Conservation (phyloP, 2,797 vertebrate species). For the Phalanger gymnotis region DNA sequence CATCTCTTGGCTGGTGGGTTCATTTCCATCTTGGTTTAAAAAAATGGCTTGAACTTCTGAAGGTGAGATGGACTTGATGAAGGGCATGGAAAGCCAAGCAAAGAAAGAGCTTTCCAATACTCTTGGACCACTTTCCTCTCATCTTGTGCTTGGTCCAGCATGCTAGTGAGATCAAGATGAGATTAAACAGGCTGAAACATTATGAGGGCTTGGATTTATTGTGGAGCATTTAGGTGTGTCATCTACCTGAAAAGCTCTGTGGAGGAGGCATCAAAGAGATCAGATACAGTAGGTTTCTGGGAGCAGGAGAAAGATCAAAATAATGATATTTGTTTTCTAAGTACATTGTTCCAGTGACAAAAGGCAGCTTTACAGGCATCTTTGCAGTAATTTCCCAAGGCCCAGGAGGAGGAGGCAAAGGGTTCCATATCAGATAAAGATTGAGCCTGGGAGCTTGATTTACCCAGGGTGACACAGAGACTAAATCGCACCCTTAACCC, state of each 20-base stretch:
- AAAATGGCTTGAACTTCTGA: constrained; percentile 70
- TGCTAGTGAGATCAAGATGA: constrained; percentile 28
- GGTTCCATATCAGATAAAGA: background rate
- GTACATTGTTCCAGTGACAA: constrained; percentile 23
- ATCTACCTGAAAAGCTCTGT: constrained; percentile 65
- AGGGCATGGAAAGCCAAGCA: constrained; percentile 50
- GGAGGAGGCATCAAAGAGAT: constrained; percentile 74
- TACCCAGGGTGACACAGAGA: background rate
- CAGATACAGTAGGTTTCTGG: constrained; percentile 71
- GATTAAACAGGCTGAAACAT: constrained; percentile 72
- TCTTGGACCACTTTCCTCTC: constrained; percentile 66
- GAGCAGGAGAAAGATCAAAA: constrained; percentile 57
- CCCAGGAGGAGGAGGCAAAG: background rate
- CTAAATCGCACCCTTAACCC: background rate
- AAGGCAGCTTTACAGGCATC: constrained; percentile 16
- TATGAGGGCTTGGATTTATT: constrained; percentile 50
- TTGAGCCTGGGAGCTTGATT: background rate
- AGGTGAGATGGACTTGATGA: constrained; percentile 59
- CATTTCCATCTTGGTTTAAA: constrained; percentile 48
- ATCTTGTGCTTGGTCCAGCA: constrained; percentile 61
- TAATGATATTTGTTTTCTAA: constrained; percentile 68
- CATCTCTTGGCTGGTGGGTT: constrained; percentile 30
- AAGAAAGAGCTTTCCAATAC: constrained; percentile 38
- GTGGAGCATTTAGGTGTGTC: constrained; percentile 41
- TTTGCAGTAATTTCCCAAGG: background rate